These are phyloP conservation scores for Ophion slaviceki DNA, from an alignment of 2,888 invertebrate genomes.

Conservation along the genomic window DNA sequence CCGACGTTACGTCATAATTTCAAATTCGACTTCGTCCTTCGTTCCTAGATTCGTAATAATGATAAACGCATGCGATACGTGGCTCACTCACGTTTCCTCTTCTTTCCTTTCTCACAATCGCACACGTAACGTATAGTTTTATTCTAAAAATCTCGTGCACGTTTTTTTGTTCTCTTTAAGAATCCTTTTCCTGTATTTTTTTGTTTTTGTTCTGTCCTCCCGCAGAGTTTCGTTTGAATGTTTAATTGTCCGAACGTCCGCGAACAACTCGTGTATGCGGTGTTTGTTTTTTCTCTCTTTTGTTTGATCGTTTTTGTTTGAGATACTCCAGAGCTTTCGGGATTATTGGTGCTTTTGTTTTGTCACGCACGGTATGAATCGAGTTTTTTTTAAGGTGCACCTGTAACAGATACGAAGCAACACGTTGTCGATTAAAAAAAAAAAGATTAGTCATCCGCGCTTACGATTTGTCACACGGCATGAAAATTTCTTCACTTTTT, in stretches of 20 bases:
- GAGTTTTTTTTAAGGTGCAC: slow-evolving; percentile 78
- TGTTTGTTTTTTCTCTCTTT: slow-evolving; percentile 22
- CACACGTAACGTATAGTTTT: slow-evolving; percentile 24
- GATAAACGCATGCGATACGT: slow-evolving; percentile 17
- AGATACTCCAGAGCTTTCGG: slow-evolving; percentile 73
- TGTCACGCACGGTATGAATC: slow-evolving; percentile 75
- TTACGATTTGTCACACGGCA: slow-evolving; percentile 13
- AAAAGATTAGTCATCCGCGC: slow-evolving; percentile 27
- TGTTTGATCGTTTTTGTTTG: slow-evolving; percentile 65
- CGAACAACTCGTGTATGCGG: slow-evolving; percentile 30
- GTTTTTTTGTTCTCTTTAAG: slow-evolving; percentile 8
- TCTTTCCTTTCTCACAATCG: slow-evolving; percentile 38
- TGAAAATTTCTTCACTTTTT: background rate
- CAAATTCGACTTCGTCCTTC: slow-evolving; percentile 44
- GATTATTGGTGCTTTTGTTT: slow-evolving; percentile 74
- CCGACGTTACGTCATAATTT: slow-evolving; percentile 37
- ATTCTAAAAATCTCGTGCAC: slow-evolving; percentile 4
- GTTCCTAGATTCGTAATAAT: slow-evolving; percentile 38
- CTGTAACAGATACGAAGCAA: slow-evolving; percentile 79
- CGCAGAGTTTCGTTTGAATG: slow-evolving; percentile 23
- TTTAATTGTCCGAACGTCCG: slow-evolving; percentile 19
- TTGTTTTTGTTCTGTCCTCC: slow-evolving; percentile 33
- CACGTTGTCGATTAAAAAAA: slow-evolving; percentile 61
- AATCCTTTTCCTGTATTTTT: slow-evolving; percentile 30
- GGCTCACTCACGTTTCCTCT: slow-evolving; percentile 39